Evolutionary conservation across 1,140 invertebrate genomes (phyloP), one percentile per base, ranked within the genome.

Genomic region (Glossosoma conforme): DNA sequence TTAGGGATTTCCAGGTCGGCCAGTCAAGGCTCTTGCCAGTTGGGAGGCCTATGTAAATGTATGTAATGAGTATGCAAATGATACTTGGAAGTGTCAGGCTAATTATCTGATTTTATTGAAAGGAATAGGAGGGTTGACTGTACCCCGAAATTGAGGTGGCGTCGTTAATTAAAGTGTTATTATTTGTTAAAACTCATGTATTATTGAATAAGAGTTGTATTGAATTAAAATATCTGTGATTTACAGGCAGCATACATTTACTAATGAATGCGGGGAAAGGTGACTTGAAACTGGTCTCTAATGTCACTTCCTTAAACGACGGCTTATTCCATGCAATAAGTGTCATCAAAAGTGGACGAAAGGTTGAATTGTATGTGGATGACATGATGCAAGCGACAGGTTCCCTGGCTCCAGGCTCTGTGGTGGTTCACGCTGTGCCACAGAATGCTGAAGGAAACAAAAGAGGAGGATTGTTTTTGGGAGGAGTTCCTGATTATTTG

Each of bases 191-290:
- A n/a, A n/a, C n/a, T n/a, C n/a, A n/a, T n/a, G n/a, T n/a, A n/a
- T n/a, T n/a, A n/a, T n/a, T n/a, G n/a, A n/a, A n/a, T n/a, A n/a
- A n/a, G n/a, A n/a, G n/a, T n/a, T n/a, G n/a, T n/a, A 30, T 30
- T 30, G 28, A 30, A 9, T 30, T n/a, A n/a, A n/a, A n/a, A n/a
- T n/a, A n/a, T n/a, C n/a, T n/a, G 13, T 41, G 3, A 14, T 25
- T 49, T 48, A 40, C 36, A 58, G 56, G 56, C 5, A 53, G 44
- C 30, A 37, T 58, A 32, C 56, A 58, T 64, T 19, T 72, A 15
- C 52, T 62, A n/a, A 72, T 87, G 18, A 82, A 85, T 60, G 82
- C 79, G 0, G 87, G 86, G 0, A 79, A 78, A 55, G 81, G 81
- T 1, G 79, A 83, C 50, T 58, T 84, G 4, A 68, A 77, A 24